Percentiles rank a stretch among this genome's conserved stretches.
These are phyloP conservation scores for Drosophila nannoptera DNA, from an alignment of 1,140 invertebrate genomes.

Conservation along the genomic window DNA sequence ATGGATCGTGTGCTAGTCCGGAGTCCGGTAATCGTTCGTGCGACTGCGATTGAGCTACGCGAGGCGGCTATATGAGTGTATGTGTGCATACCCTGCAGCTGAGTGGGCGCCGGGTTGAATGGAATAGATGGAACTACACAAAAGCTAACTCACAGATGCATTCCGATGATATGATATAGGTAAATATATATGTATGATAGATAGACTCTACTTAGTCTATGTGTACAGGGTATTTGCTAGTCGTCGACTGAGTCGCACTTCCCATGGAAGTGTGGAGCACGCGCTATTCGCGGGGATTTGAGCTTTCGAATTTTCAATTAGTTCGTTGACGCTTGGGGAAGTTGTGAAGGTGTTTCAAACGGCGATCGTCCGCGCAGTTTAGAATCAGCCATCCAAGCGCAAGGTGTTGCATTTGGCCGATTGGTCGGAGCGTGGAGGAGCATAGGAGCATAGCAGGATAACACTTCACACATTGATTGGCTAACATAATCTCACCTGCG, in stretches of 20 bases:
- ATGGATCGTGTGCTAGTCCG: constrained; percentile 56
- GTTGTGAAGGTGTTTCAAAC: constrained; percentile 69
- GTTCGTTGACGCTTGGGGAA: constrained; percentile 74
- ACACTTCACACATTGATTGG: neutral
- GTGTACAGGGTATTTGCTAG: neutral
- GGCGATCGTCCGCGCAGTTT: constrained; percentile 64
- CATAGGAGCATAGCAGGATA: constrained; percentile 4
- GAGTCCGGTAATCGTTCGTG: constrained; percentile 28
- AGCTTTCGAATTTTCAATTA: constrained; percentile 77
- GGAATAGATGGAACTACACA: too few relatives aligned
- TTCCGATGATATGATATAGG: too few relatives aligned
- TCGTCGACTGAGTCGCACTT: constrained; percentile 6
- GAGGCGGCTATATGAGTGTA: neutral
- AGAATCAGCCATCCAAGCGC: constrained; percentile 64
- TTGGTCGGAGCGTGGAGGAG: constrained; percentile 26
- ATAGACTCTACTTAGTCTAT: too few relatives aligned
- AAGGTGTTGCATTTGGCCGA: constrained; percentile 52
- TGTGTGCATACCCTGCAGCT: constrained; percentile 4
- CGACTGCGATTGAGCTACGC: constrained; percentile 11
- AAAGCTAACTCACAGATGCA: neutral
- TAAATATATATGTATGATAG: too few relatives aligned
- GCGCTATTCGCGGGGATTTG: constrained; percentile 66
- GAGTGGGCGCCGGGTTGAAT: neutral
- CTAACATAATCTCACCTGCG: constrained; percentile 9
- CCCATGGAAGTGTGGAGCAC: constrained; percentile 50